These are phyloP conservation scores for Chlorops oryzae DNA, from an alignment of 1,140 invertebrate species.

Conservation along the genomic window DNA sequence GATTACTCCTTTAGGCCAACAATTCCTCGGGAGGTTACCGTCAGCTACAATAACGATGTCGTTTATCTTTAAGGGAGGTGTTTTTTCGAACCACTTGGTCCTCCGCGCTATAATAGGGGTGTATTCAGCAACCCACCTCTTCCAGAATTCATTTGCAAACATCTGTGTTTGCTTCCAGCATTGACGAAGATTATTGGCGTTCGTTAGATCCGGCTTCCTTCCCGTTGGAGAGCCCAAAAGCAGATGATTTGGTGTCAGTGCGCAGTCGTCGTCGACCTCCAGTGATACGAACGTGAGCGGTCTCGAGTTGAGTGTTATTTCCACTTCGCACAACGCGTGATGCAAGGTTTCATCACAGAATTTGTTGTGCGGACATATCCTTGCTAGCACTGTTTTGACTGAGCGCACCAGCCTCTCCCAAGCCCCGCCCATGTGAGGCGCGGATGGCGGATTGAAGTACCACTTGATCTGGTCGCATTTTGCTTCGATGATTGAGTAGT, in stretches of 20 bases:
- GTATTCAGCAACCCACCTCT: no score
- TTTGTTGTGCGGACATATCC: conserved; percentile 5
- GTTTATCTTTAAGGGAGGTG: no score
- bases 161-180: no score
- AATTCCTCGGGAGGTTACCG: no score
- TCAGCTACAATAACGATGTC: no score
- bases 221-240: conserved; percentile 25
- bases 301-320: conserved; percentile 19
- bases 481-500: not conserved
- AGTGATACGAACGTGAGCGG: conserved; percentile 23
- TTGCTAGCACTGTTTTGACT: conserved; percentile 31
- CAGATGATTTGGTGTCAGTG: conserved; percentile 31
- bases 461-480: conserved; percentile 19
- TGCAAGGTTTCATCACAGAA: conserved; percentile 4
- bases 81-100: no score
- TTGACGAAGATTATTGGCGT: no score
- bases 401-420: conserved; percentile 44
- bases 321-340: conserved; percentile 5
- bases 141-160: no score
- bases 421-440: conserved; percentile 42
- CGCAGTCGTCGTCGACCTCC: conserved; percentile 22
- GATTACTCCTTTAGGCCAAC: no score
- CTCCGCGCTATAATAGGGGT: no score
- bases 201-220: conserved; percentile 6
- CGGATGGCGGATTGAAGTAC: conserved; percentile 41